Percentiles rank a stretch among this genome's conserved stretches.
Evolutionary conservation across 2,113 vertebrate species (phyloP).

Genomic region (Aramus guarauna): DNA sequence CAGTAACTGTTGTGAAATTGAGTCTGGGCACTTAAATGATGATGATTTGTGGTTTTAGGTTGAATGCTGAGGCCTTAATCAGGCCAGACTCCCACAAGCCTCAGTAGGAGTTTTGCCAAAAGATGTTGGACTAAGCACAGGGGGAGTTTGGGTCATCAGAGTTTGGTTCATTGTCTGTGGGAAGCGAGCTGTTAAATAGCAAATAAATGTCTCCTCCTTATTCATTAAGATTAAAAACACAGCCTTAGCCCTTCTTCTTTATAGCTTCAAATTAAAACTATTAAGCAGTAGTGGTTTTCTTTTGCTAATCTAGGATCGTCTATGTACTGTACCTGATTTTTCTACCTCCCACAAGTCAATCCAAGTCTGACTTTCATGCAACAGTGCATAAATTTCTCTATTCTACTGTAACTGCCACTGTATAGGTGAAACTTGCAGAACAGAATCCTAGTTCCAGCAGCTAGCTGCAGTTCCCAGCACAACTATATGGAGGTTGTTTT

Average conservation of each 20-base stretch:
- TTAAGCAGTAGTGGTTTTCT: not conserved
- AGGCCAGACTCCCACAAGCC: conserved; percentile 55
- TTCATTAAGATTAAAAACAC: conserved; percentile 39
- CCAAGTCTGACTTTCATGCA: not conserved
- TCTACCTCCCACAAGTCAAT: not conserved
- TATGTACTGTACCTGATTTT: not conserved
- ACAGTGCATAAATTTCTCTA: not conserved
- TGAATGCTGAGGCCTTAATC: conserved; percentile 43
- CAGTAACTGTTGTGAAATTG: not conserved
- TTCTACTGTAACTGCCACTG: not conserved
- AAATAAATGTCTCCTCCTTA: conserved; percentile 51
- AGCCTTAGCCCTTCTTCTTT: not conserved
- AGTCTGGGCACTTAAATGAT: conserved; percentile 12
- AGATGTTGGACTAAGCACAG: conserved; percentile 55
- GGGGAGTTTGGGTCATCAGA: conserved; percentile 56
- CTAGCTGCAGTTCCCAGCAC: not conserved
- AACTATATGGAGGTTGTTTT: not conserved
- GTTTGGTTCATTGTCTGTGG: conserved; percentile 48
- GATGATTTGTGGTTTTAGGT: conserved; percentile 29
- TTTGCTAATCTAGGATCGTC: not conserved
- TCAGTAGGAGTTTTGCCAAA: conserved; percentile 56
- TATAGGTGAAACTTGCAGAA: not conserved
- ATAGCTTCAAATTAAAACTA: conserved; percentile 11
- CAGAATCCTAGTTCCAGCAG: not conserved
- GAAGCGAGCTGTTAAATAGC: conserved; percentile 60